These are phyloP conservation scores for Xylocampa areola DNA, from an alignment of 2,888 invertebrate genomes.

Conservation along the genomic window DNA sequence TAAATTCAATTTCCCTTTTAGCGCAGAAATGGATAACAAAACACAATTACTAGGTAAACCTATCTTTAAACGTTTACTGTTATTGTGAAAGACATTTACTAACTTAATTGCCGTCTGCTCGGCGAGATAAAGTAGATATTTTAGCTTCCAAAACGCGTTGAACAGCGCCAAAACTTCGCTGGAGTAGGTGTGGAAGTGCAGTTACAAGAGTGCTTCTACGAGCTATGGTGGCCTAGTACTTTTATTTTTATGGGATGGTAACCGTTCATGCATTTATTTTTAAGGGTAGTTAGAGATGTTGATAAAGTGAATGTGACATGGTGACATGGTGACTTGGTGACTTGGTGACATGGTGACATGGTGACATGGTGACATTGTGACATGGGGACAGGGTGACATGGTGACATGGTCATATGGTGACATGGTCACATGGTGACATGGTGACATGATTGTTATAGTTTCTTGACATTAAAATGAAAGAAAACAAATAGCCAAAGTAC, in stretches of 20 bases:
- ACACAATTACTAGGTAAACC: slow-evolving; percentile 20
- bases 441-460: too few relatives aligned
- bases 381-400: too few relatives aligned
- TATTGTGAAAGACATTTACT: slow-evolving; percentile 37
- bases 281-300: not conserved
- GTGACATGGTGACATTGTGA: too few relatives aligned
- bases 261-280: not conserved
- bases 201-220: slow-evolving; percentile 32
- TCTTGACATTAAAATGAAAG: too few relatives aligned
- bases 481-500: too few relatives aligned
- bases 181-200: slow-evolving; percentile 24
- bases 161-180: slow-evolving; percentile 14
- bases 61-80: slow-evolving; percentile 32
- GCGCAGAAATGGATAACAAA: slow-evolving; percentile 17
- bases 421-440: too few relatives aligned
- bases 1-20: not conserved
- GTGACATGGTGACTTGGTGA: too few relatives aligned
- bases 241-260: slow-evolving; percentile 9
- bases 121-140: slow-evolving; percentile 41
- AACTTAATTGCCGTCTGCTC: slow-evolving; percentile 40
- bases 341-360: too few relatives aligned
- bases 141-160: slow-evolving; percentile 35
- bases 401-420: too few relatives aligned
- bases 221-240: slow-evolving; percentile 35
- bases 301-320: too few relatives aligned